Base-by-base conservation (phyloP, 2,888 invertebrate genomes). In the Luperina testacea region DNA sequence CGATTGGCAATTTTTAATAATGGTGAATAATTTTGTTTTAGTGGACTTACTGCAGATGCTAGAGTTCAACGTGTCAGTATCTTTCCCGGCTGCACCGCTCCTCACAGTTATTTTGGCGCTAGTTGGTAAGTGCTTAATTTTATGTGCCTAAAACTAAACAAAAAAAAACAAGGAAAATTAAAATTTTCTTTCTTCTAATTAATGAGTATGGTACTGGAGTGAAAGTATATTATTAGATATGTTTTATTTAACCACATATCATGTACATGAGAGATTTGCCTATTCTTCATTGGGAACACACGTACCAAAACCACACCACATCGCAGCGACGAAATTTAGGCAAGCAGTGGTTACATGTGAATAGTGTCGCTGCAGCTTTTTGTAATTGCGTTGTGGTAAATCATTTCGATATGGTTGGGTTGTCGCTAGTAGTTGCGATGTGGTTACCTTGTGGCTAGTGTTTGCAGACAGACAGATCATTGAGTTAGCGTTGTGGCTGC, bases 11-110 rank as follows among this genome's bases (percentile, higher is more conserved):
- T 45, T 15, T 38, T 74, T 69, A 69, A 72, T 83, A 85, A 83
- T 78, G 45, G n/a, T 71, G 32, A 82, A 82, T 81, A 83, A 90
- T 83, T 80, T 95, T 95, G 94, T 98, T 98, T 77, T 97, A 99
- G 99, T 99, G 94, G 99, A 99, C 95, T 97, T 99, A 77, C 97
- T 99, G 88, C 99, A 99, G 97, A 99, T 99, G 99, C 97, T 99
- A 95, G 99, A 99, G 97, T 99, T 99, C 97, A 99, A 99, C 97
- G 98, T 99, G 83, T 98, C 98, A 5, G 98, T 99, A 77, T 98
- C 98, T 77, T 99, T 99, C 94, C 99, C 99, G 57, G 99, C 99
- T 68, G 99, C 99, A 59, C 99, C 99, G 7, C 97, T 99, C 74
- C 97, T 99, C 88, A 99, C 99, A 9, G 99, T 99, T 81, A 99